Percentiles rank a stretch among this genome's conserved stretches.
Evolutionary conservation across 2,888 invertebrate species (phyloP).

Genomic region (Monopis laevigella): DNA sequence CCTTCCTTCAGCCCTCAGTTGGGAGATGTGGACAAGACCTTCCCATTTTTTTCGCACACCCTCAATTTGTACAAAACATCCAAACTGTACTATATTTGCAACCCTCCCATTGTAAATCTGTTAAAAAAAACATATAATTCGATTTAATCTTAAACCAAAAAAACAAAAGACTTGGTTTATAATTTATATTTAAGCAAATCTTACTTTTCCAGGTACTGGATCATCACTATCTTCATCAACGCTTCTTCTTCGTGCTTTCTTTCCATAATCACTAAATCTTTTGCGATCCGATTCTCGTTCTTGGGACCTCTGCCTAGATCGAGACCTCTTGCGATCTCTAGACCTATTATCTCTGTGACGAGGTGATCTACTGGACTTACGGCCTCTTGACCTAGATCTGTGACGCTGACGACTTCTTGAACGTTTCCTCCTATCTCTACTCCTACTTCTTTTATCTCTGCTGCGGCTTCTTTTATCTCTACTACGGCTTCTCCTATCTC

Average conservation of each 20-base stretch:
- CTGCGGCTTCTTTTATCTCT: conserved; percentile 22
- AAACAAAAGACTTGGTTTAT: too few relatives aligned
- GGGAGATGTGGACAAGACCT: conserved; percentile 97
- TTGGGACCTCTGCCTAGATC: conserved; percentile 28
- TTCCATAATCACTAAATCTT: conserved; percentile 33
- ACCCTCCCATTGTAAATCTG: conserved; percentile 94
- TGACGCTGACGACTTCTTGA: conserved; percentile 23
- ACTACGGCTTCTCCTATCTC: conserved; percentile 16
- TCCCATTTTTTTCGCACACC: conserved; percentile 91
- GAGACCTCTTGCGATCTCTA: conserved; percentile 23
- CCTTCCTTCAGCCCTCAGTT: conserved; percentile 89
- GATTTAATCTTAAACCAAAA: too few relatives aligned
- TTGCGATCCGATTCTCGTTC: conserved; percentile 29
- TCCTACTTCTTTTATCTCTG: conserved; percentile 26
- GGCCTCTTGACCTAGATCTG: conserved; percentile 24
- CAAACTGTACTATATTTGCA: conserved; percentile 96
- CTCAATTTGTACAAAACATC: conserved; percentile 96
- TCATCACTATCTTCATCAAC: conserved; percentile 73
- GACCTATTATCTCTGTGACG: conserved; percentile 33
- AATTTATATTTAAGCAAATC: too few relatives aligned
- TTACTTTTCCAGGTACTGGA: conserved; percentile 78
- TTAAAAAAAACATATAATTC: too few relatives aligned
- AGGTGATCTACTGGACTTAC: conserved; percentile 30
- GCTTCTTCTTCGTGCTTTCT: conserved; percentile 40
- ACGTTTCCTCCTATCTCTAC: conserved; percentile 29